Base-by-base conservation (phyloP, 37 sponge, comb jelly and placozoan species). In the Diacarnus erythraeanus region DNA sequence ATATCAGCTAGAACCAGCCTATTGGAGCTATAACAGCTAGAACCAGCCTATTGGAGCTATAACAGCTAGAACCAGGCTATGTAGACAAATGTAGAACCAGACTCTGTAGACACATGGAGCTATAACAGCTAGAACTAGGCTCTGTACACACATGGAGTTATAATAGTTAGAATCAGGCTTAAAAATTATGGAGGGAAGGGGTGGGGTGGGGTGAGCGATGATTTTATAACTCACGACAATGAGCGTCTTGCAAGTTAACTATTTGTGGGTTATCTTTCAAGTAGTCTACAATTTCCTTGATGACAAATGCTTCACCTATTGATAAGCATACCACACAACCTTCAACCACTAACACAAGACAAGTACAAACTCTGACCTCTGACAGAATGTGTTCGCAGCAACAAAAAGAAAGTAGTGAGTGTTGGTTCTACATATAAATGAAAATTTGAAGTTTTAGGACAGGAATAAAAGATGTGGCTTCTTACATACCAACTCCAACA, bases 401-500 rank as follows among this genome's bases (percentile, higher is more conserved):
- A 58, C 3, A 33, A 60, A 30, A 56, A 38, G 33, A 88, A 77
- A 4, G 88, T 88, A 0, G 83, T 82, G 2, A 88, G 77, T 27
- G 42, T 70, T 3, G 88, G 88, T 36, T 77, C 88, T 88, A 40
- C 20, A 69, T 43, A 4, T 2, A 67, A 51, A 22, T 2, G 1
- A 54, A 20, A 20, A 54, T 38, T 27, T 2, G 36, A 43, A 57
- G 20, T 43, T 3, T 5, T 10, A 64, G 21, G 27, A 36, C 12
- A 0, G 39, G 30, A 54, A 54, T 20, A 5, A 9, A 37, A 12
- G 39, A 10, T 21, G 40, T 8, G 56, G 17, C n/a, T 43, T 29
- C 10, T 29, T 36, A 43, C 82, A 34, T 40, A 90, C 90, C 81
- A 17, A 81, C 57, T 31, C 82, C 90, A 71, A 85, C 63, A 54